A percentile compares a stretch with the other conserved stretches of the same genome.
Conservation (phyloP, 2,888 invertebrate genomes). For the Pyrgus malvae region DNA sequence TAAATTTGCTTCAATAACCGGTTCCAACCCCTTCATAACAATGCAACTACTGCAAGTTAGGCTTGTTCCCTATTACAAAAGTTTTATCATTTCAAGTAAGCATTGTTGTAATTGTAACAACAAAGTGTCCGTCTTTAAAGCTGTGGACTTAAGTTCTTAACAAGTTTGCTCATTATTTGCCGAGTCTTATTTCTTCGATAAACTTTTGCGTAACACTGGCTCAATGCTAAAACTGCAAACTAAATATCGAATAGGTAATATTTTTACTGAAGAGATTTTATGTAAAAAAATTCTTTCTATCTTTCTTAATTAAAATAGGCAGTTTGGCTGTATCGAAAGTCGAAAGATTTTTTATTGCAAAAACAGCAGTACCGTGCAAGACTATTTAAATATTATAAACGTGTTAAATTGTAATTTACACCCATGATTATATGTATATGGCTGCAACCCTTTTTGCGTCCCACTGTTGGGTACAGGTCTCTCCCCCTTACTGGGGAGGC, state of each 20-base stretch:
- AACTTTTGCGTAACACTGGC: conserved; percentile 14
- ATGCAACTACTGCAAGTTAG: conserved; percentile 3
- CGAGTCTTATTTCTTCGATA: conserved; percentile 15
- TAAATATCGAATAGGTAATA: conserved; percentile 11
- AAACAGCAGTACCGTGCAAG: too few species aligned
- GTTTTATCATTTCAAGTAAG: conserved; percentile 3
- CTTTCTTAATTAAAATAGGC: too few species aligned
- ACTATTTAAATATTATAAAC: too few species aligned
- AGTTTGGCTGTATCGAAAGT: too few species aligned
- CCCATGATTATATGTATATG: too few species aligned
- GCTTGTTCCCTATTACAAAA: conserved; percentile 7
- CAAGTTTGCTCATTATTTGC: conserved; percentile 24
- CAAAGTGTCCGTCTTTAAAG: conserved; percentile 18
- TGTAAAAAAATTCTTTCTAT: background rate
- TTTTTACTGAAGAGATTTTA: conserved; percentile 5
- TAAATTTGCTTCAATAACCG: background rate
- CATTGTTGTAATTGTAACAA: conserved; percentile 16
- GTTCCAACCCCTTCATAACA: background rate
- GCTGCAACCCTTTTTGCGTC: too few species aligned
- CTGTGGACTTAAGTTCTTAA: conserved; percentile 5
- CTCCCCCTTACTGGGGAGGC: too few species aligned
- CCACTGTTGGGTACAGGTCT: too few species aligned
- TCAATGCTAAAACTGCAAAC: conserved; percentile 7
- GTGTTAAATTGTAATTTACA: too few species aligned
- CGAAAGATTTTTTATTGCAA: too few species aligned